A percentile compares a stretch with the other conserved stretches of the same genome.
Evolutionary conservation across 2,113 vertebrate species (phyloP).

Genomic region (Psophia crepitans): DNA sequence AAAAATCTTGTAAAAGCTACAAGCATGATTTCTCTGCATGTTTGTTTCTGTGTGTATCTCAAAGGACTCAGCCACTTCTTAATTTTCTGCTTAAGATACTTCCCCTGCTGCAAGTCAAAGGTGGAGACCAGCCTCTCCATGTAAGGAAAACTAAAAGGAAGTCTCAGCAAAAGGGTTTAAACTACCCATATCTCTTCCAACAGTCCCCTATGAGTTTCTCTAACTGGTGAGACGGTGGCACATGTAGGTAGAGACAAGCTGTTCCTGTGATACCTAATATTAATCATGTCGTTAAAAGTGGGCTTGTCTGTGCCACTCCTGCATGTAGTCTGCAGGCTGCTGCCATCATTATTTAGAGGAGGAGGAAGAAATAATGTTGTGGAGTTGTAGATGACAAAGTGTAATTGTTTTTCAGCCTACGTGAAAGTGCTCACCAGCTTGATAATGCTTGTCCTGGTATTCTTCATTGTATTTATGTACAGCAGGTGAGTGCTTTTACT

Average conservation of each 20-base stretch:
- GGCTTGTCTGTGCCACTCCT: neutral
- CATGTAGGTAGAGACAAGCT: neutral
- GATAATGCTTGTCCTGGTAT: conserved; percentile 7
- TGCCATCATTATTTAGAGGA: neutral
- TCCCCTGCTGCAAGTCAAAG: neutral
- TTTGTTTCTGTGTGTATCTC: neutral
- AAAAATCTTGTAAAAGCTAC: neutral
- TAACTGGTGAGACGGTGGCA: neutral
- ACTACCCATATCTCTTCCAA: neutral
- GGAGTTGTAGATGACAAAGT: neutral
- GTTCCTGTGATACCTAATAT: neutral
- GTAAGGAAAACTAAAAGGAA: neutral
- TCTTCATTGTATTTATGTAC: conserved; percentile 8
- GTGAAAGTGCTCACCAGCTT: conserved; percentile 25
- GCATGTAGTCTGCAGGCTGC: neutral
- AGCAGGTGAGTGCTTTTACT: conserved; percentile 32
- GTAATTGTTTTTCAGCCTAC: conserved; percentile 28
- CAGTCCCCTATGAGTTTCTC: neutral
- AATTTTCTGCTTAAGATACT: neutral
- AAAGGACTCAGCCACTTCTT: neutral
- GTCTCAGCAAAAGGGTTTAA: neutral
- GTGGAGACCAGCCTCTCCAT: neutral
- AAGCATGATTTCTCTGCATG: neutral
- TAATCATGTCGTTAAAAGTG: neutral
- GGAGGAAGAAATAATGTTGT: neutral